Base-by-base conservation (phyloP, 2,888 invertebrate genomes). In the Camponotus fellah region DNA sequence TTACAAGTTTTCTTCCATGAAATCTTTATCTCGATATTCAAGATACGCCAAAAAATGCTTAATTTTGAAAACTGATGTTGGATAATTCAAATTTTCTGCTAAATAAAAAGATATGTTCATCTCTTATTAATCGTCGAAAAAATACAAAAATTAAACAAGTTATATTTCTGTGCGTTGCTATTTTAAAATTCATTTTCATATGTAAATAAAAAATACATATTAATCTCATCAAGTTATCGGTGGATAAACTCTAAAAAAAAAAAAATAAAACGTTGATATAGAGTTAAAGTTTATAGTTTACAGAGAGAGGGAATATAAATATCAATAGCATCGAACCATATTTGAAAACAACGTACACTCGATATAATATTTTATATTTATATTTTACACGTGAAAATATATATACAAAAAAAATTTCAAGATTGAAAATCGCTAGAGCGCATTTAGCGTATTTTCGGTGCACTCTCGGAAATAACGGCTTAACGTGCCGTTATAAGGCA, bases 381-480 rank as follows among this genome's bases (percentile, higher is more conserved):
- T 46, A 60, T 32, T 26, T 6, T 40, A 34, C 34, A 60, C n/a
- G 14, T 43, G 21, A 12, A 9, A 34, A 43, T 14, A 2, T 21
- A 26, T 21, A 43, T 14, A 3, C 10, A 37, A n/a, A 62, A 34
- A 26, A 26, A 37, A 21, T 17, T 62, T 9, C 2, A 26, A 17
- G n/a, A 64, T 64, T 65, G 8, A 49, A 49, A 49, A 49, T 49
- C 53, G 53, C 21, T 49, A 26, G 26, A 26, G 34, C 26, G 17
- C 37, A 65, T 53, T 53, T 65, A 12, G 21, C 17, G 10, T 65
- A 37, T n/a, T 21, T 37, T 10, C 49, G 32, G 12, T n/a, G 49
- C 76, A 53, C 37, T 65, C 26, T 76, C 12, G 65, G 17, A 65
- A 76, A 40, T 65, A 65, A 26, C 60, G 12, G 21, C 49, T 76